A percentile compares a stretch with the other conserved stretches of the same genome.
Evolutionary conservation across 2,113 vertebrate genomes (phyloP).

Genomic region (Jacana jacana): DNA sequence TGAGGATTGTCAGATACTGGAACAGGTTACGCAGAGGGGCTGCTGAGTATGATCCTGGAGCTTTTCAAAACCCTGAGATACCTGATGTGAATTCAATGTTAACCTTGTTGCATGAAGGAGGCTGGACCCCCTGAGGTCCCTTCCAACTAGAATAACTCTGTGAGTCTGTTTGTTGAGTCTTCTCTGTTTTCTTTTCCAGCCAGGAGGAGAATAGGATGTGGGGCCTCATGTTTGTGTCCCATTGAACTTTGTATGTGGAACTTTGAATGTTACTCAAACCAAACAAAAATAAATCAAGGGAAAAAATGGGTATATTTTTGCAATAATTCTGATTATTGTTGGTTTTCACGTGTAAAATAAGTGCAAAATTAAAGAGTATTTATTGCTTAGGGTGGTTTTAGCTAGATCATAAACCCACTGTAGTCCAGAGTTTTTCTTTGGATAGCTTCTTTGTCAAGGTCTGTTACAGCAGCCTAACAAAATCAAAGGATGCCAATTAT

Average conservation of each 20-base stretch:
- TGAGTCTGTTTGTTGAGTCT: background rate
- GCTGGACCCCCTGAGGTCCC: background rate
- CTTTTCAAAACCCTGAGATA: background rate
- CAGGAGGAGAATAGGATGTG: background rate
- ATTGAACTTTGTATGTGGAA: background rate
- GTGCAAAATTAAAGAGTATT: background rate
- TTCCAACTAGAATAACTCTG: background rate
- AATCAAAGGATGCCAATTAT: background rate
- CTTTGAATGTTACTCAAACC: background rate
- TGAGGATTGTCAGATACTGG: background rate
- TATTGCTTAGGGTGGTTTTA: background rate
- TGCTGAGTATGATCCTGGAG: background rate
- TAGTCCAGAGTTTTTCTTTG: background rate
- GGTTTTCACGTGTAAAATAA: background rate
- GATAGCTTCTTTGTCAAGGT: background rate
- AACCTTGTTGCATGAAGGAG: background rate
- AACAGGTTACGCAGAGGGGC: background rate
- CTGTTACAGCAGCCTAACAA: background rate
- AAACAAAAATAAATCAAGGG: background rate
- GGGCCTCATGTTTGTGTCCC: accelerated
- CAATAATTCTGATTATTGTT: background rate
- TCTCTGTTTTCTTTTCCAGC: background rate
- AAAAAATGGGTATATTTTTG: background rate
- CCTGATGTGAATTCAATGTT: background rate
- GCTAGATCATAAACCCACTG: background rate